Evolutionary conservation across 2,797 vertebrate species (phyloP).

Genomic region (Acrossocheilus wenchowensis): DNA sequence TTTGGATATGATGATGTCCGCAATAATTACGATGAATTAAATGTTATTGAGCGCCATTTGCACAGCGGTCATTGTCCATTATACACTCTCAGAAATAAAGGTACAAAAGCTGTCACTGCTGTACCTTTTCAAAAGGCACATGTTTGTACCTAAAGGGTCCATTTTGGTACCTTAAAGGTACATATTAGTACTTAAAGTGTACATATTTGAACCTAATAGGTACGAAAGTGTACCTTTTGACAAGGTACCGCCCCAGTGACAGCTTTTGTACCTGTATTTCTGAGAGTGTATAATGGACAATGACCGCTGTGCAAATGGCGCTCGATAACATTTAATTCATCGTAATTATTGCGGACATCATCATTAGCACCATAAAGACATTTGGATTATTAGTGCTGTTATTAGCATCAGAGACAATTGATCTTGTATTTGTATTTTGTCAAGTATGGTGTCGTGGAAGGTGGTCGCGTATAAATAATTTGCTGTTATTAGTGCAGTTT

Average conservation of each 20-base stretch:
- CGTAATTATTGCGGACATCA: constrained; percentile 57
- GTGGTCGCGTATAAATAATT: background rate
- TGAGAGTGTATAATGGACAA: constrained; percentile 52
- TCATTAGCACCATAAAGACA: constrained; percentile 58
- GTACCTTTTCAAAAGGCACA: no score
- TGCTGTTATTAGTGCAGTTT: constrained; percentile 32
- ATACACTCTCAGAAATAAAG: no score
- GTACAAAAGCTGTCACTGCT: no score
- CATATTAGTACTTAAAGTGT: no score
- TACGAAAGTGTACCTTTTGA: no score
- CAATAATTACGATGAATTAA: constrained; percentile 63
- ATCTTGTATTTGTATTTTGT: constrained; percentile 55
- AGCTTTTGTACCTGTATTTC: no score
- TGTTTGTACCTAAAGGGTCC: no score
- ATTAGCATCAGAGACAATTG: constrained; percentile 62
- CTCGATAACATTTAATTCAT: constrained; percentile 58
- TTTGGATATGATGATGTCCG: constrained; percentile 49
- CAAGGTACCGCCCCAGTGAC: no score
- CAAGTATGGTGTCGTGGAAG: constrained; percentile 6
- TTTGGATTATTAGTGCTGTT: constrained; percentile 58
- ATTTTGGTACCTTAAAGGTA: no score
- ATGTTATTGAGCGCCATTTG: constrained; percentile 39
- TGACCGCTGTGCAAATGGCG: constrained; percentile 42
- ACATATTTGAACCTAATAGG: no score
- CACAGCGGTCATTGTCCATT: constrained; percentile 58